Base-by-base conservation (phyloP, 2,888 invertebrate genomes). In the Drosophila meridiana region DNA sequence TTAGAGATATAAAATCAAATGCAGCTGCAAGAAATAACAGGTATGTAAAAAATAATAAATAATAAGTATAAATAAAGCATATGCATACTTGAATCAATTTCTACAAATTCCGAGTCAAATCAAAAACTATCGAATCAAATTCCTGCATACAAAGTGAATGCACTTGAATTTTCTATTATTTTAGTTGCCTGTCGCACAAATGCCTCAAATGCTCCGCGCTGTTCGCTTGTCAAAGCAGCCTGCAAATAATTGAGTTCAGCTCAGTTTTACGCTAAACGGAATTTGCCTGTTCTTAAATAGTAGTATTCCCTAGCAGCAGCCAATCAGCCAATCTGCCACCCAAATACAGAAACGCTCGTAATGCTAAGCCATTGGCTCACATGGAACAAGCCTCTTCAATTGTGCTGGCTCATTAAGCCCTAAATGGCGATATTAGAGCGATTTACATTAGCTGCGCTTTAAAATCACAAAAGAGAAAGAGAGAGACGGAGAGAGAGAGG, bases 391-490 rank as follows among this genome's bases (percentile, higher is more conserved):
- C 34, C 80, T 68, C 78, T 79, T 78, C 76, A 80, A 78, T 72
- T 80, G 68, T 69, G 59, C 34, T 73, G 68, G 78, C 81, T 85
- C 85, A 85, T 85, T 89, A 86, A 83, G 71, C 56, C 64, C 72
- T 73, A 87, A 84, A 87, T 83, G 76, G 78, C 73, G 72, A 87
- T 89, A 88, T 81, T 89, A 78, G 62, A 71, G 70, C 89, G 79
- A 87, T 85, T 85, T 78, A 86, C 87, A 85, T 85, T 88, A 85
- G 87, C 84, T 76, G 73, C 80, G 86, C 85, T 85, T 85, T 85
- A 88, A 85, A 85, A 84, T 78, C 71, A 75, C 57, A 65, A 66
- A 63, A 68, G 38, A 26, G 13, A 2, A 4, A 20, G 48, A 28
- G 42, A 47, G 36, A 14, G 13, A 26, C 30, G n/a, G 8, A 34